Percentiles rank a stretch among this genome's conserved stretches.
phyloP scores from a whole-genome alignment of 2,797 vertebrate species.

The Phrynocephalus forsythii region DNA sequence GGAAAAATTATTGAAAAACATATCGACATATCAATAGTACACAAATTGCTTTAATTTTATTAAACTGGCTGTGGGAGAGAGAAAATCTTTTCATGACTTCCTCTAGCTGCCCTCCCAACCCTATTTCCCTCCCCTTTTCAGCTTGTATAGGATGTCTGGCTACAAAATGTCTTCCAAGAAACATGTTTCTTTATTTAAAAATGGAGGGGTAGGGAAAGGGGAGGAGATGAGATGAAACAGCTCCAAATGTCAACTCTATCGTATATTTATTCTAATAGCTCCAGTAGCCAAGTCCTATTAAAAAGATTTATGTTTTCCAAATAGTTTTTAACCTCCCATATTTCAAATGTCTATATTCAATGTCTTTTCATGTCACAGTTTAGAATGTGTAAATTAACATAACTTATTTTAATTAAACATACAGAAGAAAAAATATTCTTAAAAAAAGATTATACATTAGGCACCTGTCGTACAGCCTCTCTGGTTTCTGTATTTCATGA shows the following conservation, averaged over 20 bases:
- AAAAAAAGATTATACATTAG: conserved; percentile 71
- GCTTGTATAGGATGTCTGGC: conserved; percentile 62
- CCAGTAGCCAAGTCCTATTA: conserved; percentile 72
- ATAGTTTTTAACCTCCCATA: conserved; percentile 80
- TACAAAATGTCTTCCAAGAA: conserved; percentile 72
- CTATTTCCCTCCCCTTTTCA: not conserved
- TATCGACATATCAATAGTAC: conserved; percentile 81
- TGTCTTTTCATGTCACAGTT: conserved; percentile 73
- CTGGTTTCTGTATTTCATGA: conserved; percentile 71
- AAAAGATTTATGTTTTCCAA: conserved; percentile 79
- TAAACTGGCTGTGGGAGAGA: conserved; percentile 66
- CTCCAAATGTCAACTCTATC: conserved; percentile 74
- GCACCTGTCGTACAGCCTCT: conserved; percentile 71
- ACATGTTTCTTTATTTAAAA: conserved; percentile 75
- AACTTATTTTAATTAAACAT: conserved; percentile 64
- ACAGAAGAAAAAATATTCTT: conserved; percentile 7
- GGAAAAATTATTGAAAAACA: conserved; percentile 82
- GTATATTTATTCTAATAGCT: conserved; percentile 79
- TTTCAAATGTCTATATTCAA: conserved; percentile 71
- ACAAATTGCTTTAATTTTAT: conserved; percentile 82
- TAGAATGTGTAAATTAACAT: conserved; percentile 74
- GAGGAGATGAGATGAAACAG: conserved; percentile 66
- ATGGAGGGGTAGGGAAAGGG: conserved; percentile 20
- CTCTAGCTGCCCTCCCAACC: conserved; percentile 38
- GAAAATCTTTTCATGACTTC: conserved; percentile 22